Base-by-base conservation (phyloP, 2,888 invertebrate species). In the Andricus curvator region DNA sequence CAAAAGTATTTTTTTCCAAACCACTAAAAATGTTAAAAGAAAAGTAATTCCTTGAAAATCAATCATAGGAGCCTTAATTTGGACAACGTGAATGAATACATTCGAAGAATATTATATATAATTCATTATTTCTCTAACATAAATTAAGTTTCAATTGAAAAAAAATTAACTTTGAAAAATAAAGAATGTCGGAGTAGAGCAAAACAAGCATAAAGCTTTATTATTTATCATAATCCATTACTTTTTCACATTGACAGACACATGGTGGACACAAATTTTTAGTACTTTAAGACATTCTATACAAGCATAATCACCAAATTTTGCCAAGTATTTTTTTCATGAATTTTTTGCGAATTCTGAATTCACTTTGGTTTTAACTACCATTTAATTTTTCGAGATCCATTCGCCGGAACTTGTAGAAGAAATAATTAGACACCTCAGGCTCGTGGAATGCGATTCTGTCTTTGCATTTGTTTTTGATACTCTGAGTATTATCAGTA, bases 191-290 rank as follows among this genome's bases (percentile, higher is more conserved):
- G 1, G 1, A 37, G 6, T 13, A 60, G 4, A 1, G 9, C 3
- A n/a, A 60, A 22, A 22, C 4, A 22, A 74, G 51, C 29, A 51
- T 74, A 74, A 74, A 13, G n/a, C 20, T 70, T 51, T 67, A 70
- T 44, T n/a, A 29, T 70, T 70, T 56, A 70, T 70, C n/a, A 70
- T n/a, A 70, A 70, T 33, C 20, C 9, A 29, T 48, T 20, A 56
- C 51, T 56, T 33, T 0, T 51, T 56, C 33, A 56, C 25, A 29
- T 25, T 64, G 64, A 64, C 25, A 13, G 6, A 15, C n/a, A 56
- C 37, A 22, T 51, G 4, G 22, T n/a, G 0, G 56, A 70, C 20
- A 56, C 51, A 60, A 74, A 60, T 37, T 74, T 74, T n/a, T 13
- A 74, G n/a, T 56, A 56, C 20, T 37, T 60, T 2, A 33, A 0